Conservation (phyloP, 2,797 vertebrate genomes). For the Macropus fuliginosus region DNA sequence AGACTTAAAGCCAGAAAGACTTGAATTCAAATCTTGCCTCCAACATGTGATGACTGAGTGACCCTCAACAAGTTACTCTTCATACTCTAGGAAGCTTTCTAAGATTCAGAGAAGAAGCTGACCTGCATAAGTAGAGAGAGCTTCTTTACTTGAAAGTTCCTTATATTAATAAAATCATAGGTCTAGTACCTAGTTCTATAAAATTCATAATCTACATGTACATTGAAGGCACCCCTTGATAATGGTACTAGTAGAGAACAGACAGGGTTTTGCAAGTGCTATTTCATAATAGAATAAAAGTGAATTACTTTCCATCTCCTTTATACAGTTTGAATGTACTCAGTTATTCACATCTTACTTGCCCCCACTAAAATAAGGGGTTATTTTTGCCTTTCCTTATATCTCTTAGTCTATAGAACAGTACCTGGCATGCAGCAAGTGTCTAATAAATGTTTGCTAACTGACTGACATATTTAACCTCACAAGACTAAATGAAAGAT, state of each 20-base stretch:
- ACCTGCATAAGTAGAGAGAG: neutral
- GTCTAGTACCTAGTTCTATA: neutral
- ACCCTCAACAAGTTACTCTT: neutral
- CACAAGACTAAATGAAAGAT: neutral
- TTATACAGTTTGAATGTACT: neutral
- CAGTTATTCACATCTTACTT: neutral
- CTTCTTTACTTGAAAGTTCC: neutral
- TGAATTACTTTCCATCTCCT: neutral
- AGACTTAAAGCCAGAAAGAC: neutral
- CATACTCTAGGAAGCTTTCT: neutral
- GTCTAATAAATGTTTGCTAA: neutral
- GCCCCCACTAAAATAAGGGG: neutral
- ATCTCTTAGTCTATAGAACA: neutral
- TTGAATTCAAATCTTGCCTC: neutral
- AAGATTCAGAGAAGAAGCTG: neutral
- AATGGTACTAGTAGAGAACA: neutral
- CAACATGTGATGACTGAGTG: neutral
- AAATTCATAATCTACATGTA: neutral
- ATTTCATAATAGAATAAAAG: neutral
- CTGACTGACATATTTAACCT: neutral
- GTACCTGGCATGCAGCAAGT: neutral
- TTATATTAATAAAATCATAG: neutral
- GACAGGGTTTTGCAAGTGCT: neutral
- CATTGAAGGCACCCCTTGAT: neutral
- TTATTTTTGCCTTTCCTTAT: neutral